phyloP scores from a whole-genome alignment of 1,140 invertebrate genomes.

The Nasonia longicornis region DNA sequence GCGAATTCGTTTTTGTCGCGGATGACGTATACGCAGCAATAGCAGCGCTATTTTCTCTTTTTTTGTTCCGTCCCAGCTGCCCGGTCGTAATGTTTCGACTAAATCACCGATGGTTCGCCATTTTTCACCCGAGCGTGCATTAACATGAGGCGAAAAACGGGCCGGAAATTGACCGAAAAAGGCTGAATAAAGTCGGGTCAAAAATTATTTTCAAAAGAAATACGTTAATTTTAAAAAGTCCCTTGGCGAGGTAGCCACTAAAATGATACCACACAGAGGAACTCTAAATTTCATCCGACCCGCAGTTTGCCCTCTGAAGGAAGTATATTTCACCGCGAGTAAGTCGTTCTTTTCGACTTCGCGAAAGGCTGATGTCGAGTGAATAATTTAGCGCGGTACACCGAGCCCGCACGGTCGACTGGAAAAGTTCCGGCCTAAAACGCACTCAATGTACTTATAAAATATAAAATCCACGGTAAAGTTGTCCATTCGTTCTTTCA shows the following conservation, averaged over 20 bases:
- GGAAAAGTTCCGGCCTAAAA: background rate
- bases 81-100: constrained; percentile 7
- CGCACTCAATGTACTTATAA: too few relatives aligned
- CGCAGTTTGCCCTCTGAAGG: background rate
- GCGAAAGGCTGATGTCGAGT: background rate
- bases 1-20: constrained; percentile 17
- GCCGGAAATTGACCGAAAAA: background rate
- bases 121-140: background rate
- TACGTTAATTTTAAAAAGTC: background rate
- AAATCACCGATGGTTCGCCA: constrained; percentile 14
- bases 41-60: constrained; percentile 11
- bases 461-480: too few relatives aligned
- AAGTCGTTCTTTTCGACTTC: background rate
- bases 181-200: background rate
- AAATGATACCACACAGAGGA: background rate
- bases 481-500: too few relatives aligned
- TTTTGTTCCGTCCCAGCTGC: background rate
- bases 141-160: background rate
- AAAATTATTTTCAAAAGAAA: constrained; percentile 1
- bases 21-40: background rate
- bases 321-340: background rate
- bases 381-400: background rate
- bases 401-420: too few relatives aligned
- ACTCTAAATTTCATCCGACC: background rate
- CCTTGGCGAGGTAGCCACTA: background rate